Evolutionary conservation across 2,113 vertebrate species (phyloP), one percentile per base, ranked within the genome.

Genomic region (Brevimyrus niger): DNA sequence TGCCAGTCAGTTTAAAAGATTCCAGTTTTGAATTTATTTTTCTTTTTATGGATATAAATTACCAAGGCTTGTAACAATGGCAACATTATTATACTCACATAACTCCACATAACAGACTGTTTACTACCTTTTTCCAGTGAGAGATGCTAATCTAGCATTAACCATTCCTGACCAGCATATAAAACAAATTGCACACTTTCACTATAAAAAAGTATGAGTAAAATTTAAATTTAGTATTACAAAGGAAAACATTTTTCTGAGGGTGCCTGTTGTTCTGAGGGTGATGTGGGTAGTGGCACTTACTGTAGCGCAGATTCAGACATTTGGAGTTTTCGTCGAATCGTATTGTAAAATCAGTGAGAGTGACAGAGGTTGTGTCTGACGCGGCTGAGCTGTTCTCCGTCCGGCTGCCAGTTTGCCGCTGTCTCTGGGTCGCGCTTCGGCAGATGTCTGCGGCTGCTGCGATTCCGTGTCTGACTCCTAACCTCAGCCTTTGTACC

Each of bases 21-120:
- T 42, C 15, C 35, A 42, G 31, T 76, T 76, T 76, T 76, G 13
- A 76, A 38, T 76, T 65, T 13, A 65, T 65, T 65, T 27, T 27
- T 31, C 27, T 69, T 80, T 38, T 80, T 19, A 19, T 80, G 4
- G 15, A 80, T 17, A 80, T 80, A 80, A 80, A 80, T 19, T 80
- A 80, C 73, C 73, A 80, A 80, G 73, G 35, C 73, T 80, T 80
- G 35, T 80, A 80, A 35, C 73, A 80, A 80, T 80, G 35, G 73
- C 3, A 17, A 17, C 35, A 76, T 80, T 42, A 80, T 76, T 76
- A 38, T 76, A 17, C 35, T 19, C 69, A 38, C 69, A 35, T 7
- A 76, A 38, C 15, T 76, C 73, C 31, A 80, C 73, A 80, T 19
- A 42, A 7, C 31, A 76, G 19, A 42, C 73, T 42, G 73, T 42